A percentile compares a stretch with the other conserved stretches of the same genome.
Evolutionary conservation across 2,113 vertebrate genomes (phyloP).

Genomic region (Poicephalus meyeri): DNA sequence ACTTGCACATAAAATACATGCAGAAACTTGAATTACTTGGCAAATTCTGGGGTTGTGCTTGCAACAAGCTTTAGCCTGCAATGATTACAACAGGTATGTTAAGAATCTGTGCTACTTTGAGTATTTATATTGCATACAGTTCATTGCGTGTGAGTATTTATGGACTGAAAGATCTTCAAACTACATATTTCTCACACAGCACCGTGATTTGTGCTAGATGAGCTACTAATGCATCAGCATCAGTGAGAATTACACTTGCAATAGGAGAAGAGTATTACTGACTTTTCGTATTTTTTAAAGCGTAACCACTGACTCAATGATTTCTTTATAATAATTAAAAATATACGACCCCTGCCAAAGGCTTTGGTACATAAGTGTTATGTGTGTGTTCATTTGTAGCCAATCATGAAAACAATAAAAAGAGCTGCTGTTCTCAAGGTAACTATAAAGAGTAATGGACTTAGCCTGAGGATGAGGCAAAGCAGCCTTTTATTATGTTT

Average conservation of each 20-base stretch:
- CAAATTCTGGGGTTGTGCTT: background rate
- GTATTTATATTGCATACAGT: background rate
- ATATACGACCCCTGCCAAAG: background rate
- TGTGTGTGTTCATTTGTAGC: background rate
- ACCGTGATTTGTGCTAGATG: background rate
- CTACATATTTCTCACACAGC: background rate
- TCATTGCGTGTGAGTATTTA: background rate
- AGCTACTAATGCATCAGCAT: background rate
- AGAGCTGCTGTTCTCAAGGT: background rate
- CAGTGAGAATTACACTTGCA: background rate
- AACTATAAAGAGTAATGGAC: background rate
- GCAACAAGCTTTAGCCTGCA: background rate
- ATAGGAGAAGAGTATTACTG: background rate
- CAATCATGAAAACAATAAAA: background rate
- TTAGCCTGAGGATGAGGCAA: background rate
- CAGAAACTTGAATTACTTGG: background rate
- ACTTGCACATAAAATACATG: background rate
- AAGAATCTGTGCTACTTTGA: background rate
- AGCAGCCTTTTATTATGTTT: background rate
- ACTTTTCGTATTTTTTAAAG: background rate
- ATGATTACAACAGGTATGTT: background rate
- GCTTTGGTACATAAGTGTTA: background rate
- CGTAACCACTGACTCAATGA: background rate
- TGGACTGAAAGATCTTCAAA: background rate
- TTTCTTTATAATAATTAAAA: background rate